Conservation (phyloP, 2,888 invertebrate species). For the Lasioglossum oenotherae region DNA sequence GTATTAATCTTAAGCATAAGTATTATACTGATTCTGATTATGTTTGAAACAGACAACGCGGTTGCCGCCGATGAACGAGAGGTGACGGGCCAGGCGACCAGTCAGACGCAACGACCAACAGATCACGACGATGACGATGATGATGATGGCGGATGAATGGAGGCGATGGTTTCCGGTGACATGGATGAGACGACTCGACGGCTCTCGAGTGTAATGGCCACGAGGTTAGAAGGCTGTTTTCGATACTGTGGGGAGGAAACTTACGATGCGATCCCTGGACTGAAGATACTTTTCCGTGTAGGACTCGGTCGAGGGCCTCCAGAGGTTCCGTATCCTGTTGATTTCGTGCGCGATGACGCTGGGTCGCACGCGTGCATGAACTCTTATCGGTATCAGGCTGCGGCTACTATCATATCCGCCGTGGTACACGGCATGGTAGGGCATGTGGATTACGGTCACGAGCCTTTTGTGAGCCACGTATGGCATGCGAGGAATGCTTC, state of each 20-base stretch:
- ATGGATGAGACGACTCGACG: constrained; percentile 30
- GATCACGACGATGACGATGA: background rate
- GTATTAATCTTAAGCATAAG: background rate
- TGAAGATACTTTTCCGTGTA: constrained; percentile 91
- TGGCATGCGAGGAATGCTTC: constrained; percentile 81
- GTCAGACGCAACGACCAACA: constrained; percentile 18
- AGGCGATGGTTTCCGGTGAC: constrained; percentile 25
- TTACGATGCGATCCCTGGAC: constrained; percentile 89
- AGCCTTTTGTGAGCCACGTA: constrained; percentile 84
- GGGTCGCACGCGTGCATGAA: constrained; percentile 81
- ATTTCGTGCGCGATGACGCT: constrained; percentile 82
- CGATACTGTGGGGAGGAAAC: constrained; percentile 62
- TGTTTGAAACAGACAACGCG: constrained; percentile 36
- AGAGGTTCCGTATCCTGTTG: constrained; percentile 82
- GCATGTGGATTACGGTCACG: constrained; percentile 81
- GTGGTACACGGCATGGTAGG: constrained; percentile 80
- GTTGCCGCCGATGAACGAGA: constrained; percentile 33
- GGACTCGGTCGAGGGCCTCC: constrained; percentile 78
- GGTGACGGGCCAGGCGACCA: background rate
- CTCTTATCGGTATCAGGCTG: constrained; percentile 80
- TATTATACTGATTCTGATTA: background rate
- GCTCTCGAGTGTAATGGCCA: constrained; percentile 19
- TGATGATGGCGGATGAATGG: constrained; percentile 21
- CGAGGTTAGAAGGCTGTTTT: constrained; percentile 10
- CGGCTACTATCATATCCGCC: constrained; percentile 57